These are phyloP conservation scores for Andrena chrysosceles DNA, from an alignment of 2,888 invertebrate species.

Conservation along the genomic window DNA sequence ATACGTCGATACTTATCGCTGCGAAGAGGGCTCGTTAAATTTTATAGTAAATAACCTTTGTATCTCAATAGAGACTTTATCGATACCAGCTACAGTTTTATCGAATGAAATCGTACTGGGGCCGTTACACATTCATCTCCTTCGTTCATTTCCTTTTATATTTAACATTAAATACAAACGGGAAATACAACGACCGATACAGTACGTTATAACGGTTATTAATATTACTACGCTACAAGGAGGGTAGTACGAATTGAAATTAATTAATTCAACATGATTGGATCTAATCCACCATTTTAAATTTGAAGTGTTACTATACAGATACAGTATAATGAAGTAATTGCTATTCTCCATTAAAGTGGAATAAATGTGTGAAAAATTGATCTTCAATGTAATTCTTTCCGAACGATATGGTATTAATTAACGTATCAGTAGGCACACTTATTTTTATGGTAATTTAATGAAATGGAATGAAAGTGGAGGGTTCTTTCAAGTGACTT, in stretches of 20 bases:
- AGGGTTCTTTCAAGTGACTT: too few relatives aligned
- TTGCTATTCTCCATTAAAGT: too few relatives aligned
- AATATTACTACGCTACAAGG: background rate
- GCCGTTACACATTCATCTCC: background rate
- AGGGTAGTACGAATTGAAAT: background rate
- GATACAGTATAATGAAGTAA: too few relatives aligned
- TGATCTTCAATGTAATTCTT: too few relatives aligned
- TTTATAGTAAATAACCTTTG: constrained; percentile 24
- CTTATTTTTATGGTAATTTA: too few relatives aligned
- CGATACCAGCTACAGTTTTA: constrained; percentile 6
- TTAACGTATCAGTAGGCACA: too few relatives aligned
- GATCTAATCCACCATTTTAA: too few relatives aligned
- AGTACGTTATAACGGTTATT: background rate
- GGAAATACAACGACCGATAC: background rate
- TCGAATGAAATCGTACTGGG: background rate
- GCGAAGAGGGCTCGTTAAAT: constrained; percentile 20
- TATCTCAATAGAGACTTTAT: constrained; percentile 2
- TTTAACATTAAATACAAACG: background rate
- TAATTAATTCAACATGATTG: too few relatives aligned
- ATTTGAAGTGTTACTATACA: too few relatives aligned
- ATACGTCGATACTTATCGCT: constrained; percentile 31
- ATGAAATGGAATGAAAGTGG: too few relatives aligned
- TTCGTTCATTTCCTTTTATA: background rate
- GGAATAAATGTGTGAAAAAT: too few relatives aligned
- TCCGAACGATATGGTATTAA: too few relatives aligned